Percentiles rank a stretch among this genome's conserved stretches.
phyloP scores from a whole-genome alignment of 2,113 vertebrate genomes.

The Typhlomys cinereus region DNA sequence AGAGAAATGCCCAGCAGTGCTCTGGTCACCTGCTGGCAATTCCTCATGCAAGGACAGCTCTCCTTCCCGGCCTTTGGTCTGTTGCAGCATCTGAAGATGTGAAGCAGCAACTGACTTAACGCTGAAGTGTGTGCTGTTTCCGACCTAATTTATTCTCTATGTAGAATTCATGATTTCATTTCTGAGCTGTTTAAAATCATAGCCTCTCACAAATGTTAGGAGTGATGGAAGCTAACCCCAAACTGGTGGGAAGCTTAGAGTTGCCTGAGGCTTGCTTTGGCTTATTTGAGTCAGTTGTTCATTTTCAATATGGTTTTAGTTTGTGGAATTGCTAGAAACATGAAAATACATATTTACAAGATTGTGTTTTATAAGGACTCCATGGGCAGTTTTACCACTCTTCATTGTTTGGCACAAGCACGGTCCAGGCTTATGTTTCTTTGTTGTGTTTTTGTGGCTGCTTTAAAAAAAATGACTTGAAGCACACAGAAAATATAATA shows the following conservation, averaged over 20 bases:
- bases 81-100: background rate
- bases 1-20: background rate
- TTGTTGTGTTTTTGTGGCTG: background rate
- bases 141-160: constrained; percentile 32
- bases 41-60: background rate
- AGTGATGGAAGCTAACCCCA: constrained; percentile 53
- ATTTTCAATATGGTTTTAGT: constrained; percentile 77
- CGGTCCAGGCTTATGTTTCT: constrained; percentile 41
- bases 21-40: background rate
- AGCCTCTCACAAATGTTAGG: constrained; percentile 46
- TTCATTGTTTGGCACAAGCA: background rate
- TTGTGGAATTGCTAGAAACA: constrained; percentile 68
- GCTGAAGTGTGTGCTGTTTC: background rate
- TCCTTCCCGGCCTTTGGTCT: background rate
- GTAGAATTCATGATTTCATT: background rate
- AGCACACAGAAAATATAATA: constrained; percentile 32
- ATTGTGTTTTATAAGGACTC: constrained; percentile 11
- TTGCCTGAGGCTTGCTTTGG: constrained; percentile 70
- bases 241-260: constrained; percentile 52
- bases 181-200: constrained; percentile 50
- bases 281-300: constrained; percentile 68
- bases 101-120: background rate
- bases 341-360: constrained; percentile 71
- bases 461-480: background rate
- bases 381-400: background rate